Evolutionary conservation across 2,113 vertebrate species (phyloP).

Genomic region (Otolemur garnettii): DNA sequence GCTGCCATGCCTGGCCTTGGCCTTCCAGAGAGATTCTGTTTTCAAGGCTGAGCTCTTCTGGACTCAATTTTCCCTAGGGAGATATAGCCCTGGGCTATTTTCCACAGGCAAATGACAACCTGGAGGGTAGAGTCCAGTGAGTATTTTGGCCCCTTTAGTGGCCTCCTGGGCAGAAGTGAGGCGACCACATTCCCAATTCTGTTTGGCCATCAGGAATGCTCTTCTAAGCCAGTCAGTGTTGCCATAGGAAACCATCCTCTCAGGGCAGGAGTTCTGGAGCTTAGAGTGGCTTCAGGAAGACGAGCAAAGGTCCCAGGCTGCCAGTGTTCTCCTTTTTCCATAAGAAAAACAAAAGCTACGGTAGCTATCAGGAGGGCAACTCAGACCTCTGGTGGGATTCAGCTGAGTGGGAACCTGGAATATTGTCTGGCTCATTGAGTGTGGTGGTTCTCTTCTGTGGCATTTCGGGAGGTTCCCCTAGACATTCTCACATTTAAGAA

Average conservation of each 20-base stretch:
- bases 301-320: accelerated
- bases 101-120: neutral
- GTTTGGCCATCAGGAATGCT: accelerated
- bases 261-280: accelerated
- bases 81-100: accelerated
- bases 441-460: accelerated
- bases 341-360: neutral
- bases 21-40: neutral
- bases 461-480: neutral
- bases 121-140: neutral
- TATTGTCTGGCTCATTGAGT: accelerated
- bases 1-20: neutral
- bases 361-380: no score
- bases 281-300: neutral
- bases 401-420: accelerated
- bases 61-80: neutral
- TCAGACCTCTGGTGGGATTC: accelerated
- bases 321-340: accelerated
- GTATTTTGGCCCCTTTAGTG: no score
- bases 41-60: neutral
- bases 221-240: neutral
- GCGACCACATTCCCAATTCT: accelerated
- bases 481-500: accelerated
- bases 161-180: neutral
- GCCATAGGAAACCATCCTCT: no score